These are phyloP conservation scores for Heliconius hermathena DNA, from an alignment of 1,140 invertebrate genomes.

Conservation along the genomic window DNA sequence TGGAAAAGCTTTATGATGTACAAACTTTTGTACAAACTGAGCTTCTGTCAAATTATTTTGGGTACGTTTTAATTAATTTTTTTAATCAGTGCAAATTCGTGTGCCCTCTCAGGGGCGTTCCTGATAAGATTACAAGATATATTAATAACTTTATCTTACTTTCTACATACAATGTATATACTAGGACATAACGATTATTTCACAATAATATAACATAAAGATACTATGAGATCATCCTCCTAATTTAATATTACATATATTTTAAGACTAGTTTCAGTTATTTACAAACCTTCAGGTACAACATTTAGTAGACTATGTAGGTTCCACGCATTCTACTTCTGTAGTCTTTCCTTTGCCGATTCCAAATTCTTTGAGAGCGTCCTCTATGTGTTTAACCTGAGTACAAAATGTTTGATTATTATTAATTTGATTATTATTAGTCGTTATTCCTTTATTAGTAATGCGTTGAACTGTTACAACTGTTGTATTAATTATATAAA, in stretches of 20 bases:
- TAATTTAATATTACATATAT: neutral
- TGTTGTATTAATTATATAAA: too few species aligned
- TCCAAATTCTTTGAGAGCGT: constrained; percentile 66
- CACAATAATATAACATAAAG: neutral
- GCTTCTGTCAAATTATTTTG: constrained; percentile 12
- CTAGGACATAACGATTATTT: neutral
- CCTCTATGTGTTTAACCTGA: constrained; percentile 76
- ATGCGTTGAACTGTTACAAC: too few species aligned
- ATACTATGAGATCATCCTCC: constrained; percentile 5
- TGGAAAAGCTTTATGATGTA: constrained; percentile 29
- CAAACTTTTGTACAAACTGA: constrained; percentile 28
- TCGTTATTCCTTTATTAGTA: too few species aligned
- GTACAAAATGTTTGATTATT: constrained; percentile 31
- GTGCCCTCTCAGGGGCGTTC: neutral
- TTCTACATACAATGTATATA: too few species aligned
- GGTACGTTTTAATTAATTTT: constrained; percentile 13
- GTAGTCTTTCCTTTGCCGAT: constrained; percentile 65
- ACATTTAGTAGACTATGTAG: constrained; percentile 52
- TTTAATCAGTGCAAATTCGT: constrained; percentile 15
- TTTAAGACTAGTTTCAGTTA: neutral
- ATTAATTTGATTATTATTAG: too few species aligned
- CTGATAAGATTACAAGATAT: neutral
- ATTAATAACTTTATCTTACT: neutral
- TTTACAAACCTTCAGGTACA: constrained; percentile 9
- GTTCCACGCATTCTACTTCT: constrained; percentile 57